Evolutionary conservation across 2,797 vertebrate genomes (phyloP).

Genomic region (Pseudopleuronectes americanus): DNA sequence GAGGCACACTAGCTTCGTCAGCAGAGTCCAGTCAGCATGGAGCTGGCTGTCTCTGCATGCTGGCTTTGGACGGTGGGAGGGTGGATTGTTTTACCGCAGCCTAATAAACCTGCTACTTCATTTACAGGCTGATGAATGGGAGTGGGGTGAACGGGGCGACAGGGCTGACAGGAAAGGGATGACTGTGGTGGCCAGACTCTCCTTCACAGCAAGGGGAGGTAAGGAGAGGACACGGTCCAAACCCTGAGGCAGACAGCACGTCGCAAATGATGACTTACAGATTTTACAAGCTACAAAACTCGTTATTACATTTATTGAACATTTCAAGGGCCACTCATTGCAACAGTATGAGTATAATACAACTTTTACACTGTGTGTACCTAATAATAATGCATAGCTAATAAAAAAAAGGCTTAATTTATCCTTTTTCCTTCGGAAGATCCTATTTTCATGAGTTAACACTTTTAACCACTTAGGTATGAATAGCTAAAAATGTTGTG

Average conservation of each 20-base stretch:
- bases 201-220: slow-evolving; percentile 37
- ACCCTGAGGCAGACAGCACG: slow-evolving; percentile 20
- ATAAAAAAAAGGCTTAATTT: too few species aligned
- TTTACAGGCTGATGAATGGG: slow-evolving; percentile 73
- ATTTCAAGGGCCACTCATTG: slow-evolving; percentile 4
- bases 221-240: slow-evolving; percentile 40
- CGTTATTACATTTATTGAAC: not conserved
- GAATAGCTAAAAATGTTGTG: not conserved
- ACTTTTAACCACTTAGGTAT: not conserved
- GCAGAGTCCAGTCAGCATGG: slow-evolving; percentile 50
- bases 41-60: slow-evolving; percentile 46
- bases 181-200: slow-evolving; percentile 48
- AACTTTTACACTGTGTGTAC: not conserved
- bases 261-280: slow-evolving; percentile 3
- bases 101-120: slow-evolving; percentile 75
- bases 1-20: slow-evolving; percentile 50
- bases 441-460: slow-evolving; percentile 2
- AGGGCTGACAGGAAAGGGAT: slow-evolving; percentile 66
- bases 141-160: slow-evolving; percentile 51
- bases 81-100: slow-evolving; percentile 69
- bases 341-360: not conserved
- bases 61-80: slow-evolving; percentile 30
- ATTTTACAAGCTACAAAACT: not conserved
- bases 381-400: not conserved
- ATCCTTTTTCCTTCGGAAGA: too few species aligned